Evolutionary conservation across 2,888 invertebrate genomes (phyloP), one percentile per base, ranked within the genome.

Genomic region (Lepidocyrtoides sp.): DNA sequence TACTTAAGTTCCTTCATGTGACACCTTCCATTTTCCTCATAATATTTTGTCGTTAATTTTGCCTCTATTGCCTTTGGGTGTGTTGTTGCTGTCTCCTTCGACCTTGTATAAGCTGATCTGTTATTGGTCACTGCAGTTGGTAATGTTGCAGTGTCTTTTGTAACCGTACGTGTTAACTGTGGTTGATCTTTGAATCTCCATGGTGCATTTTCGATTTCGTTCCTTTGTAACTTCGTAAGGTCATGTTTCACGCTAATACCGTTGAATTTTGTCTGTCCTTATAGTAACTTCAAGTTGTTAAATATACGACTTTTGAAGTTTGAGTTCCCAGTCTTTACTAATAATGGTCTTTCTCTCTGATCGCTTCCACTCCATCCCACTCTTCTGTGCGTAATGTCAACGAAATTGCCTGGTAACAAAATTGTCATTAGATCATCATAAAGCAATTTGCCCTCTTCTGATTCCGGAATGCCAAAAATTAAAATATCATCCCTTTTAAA

Each of bases 361-460:
- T 51, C 23, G n/a, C n/a, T 23, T 26, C 32, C 5, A 12, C 66
- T n/a, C 32, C 66, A 66, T 32, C 12, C 10, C 17, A 3, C 0
- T 51, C 51, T 1, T 51, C 51, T 4, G 44, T 2, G 14, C 0
- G 7, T 0, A 0, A 72, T 10, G 10, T 8, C 1, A 12, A 0
- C 0, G 10, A 72, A 14, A 0, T 23, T 8, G 1, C 10, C 51
- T 0, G 48, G 77, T 7, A 77, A 17, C 1, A 77, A 5, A 4
- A 77, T 29, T 1, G 17, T 29, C 29, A 79, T 79, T 5, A 79
- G 17, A 20, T 79, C 79, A 5, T 10, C n/a, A n/a, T 32, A 79
- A 4, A 79, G 26, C 4, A 12, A n/a, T 5, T 75, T 14, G 0
- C 72, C 72, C 0, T 75, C 48, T 0, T 2, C 0, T 14, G 0